Percentiles rank a stretch among this genome's conserved stretches.
Evolutionary conservation across 2,888 invertebrate genomes (phyloP).

Genomic region (Caradrina kadenii): DNA sequence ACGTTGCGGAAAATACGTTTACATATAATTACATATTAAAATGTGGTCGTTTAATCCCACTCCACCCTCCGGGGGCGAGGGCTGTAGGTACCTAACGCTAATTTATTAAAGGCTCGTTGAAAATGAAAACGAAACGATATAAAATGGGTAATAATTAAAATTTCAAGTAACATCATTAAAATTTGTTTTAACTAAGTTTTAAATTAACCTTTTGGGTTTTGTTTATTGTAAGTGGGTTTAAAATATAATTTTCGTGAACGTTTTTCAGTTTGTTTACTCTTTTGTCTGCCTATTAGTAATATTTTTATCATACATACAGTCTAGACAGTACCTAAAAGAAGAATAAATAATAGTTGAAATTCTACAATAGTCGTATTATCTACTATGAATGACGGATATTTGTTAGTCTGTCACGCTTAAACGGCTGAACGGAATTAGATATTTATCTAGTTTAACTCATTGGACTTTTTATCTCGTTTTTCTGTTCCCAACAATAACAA

Average conservation of each 20-base stretch:
- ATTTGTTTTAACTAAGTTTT: constrained; percentile 20
- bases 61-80: neutral
- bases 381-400: too few species aligned
- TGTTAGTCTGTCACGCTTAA: too few species aligned
- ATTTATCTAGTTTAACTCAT: too few species aligned
- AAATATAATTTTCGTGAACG: neutral
- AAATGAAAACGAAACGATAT: constrained; percentile 34
- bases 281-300: neutral
- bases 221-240: constrained; percentile 4
- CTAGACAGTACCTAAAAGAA: neutral
- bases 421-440: too few species aligned
- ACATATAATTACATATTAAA: constrained; percentile 28
- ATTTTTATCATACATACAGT: neutral
- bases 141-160: constrained; percentile 27
- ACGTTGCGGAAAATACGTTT: constrained; percentile 17
- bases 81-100: constrained; percentile 1
- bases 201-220: constrained; percentile 7
- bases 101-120: constrained; percentile 32
- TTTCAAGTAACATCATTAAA: constrained; percentile 16
- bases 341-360: neutral
- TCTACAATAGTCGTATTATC: too few species aligned
- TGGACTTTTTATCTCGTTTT: too few species aligned
- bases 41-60: constrained; percentile 11
- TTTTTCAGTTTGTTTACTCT: neutral
- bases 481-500: too few species aligned